Base-by-base conservation (phyloP, 2,888 invertebrate genomes). In the Elysia crispata region DNA sequence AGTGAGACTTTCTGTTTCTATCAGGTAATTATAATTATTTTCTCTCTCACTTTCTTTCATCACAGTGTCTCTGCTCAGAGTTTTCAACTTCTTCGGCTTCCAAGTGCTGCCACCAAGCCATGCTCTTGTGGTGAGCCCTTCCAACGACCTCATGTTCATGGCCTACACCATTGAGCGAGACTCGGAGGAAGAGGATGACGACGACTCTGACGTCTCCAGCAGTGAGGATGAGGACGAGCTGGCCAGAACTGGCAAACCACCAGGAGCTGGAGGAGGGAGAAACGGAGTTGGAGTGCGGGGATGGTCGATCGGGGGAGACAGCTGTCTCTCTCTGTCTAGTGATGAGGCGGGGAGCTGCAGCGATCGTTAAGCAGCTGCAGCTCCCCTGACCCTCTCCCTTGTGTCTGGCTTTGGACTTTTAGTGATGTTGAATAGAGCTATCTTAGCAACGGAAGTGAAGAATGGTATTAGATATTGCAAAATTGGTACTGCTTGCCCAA, bases 21-120 rank as follows among this genome's bases (percentile, higher is more conserved):
- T n/a, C n/a, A n/a, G n/a, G n/a, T n/a, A n/a, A n/a, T 41, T 41
- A 6, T 11, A 41, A 41, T 41, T 41, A 6, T 41, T 11, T 41
- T 28, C 28, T 33, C 8, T 25, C 18, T 28, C 54, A 23, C 18
- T 66, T 66, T 69, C 41, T 50, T 77, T 20, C 25, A 23, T n/a
- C 92, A 50, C 93, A 95, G 95, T 95, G 76, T 95, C 95, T 86
- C 94, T 98, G 89, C 95, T 98, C 85, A 95, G 98, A 88, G 97
- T 98, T 54, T 98, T 98, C 95, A 97, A 97, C 96, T 98, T 97
- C 93, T 95, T 98, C 94, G 98, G 98, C 82, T 98, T 98, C 93
- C 95, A 95, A 86, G 95, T 96, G 83, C 94, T 98, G 90, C 95
- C 97, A 64, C 97, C 98, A 67, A 96, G 89, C 69, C 87, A 97